Conservation (phyloP, 2,888 invertebrate species). For the Nebria brevicollis region DNA sequence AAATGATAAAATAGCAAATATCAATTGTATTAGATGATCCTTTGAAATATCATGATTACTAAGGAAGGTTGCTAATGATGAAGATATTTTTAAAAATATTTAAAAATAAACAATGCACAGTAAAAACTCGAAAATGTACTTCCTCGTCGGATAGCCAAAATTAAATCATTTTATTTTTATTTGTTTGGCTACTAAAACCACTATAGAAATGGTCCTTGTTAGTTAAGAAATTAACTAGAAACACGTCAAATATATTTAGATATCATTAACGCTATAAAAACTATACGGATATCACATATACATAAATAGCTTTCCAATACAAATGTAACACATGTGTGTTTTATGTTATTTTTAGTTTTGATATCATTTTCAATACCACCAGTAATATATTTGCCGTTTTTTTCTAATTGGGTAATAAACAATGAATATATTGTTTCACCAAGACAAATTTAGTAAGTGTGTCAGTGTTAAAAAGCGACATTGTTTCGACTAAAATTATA, state of each 20-base stretch:
- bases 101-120: neutral
- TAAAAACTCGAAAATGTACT: neutral
- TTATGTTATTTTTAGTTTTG: neutral
- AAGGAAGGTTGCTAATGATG: neutral
- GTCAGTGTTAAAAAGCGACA: constrained; percentile 43
- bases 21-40: too few species aligned
- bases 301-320: neutral
- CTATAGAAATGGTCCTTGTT: neutral
- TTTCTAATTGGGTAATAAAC: neutral
- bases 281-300: neutral
- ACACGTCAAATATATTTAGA: neutral
- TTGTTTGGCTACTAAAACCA: too few species aligned
- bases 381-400: neutral
- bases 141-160: neutral
- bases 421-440: constrained; percentile 1
- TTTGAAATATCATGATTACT: too few species aligned
- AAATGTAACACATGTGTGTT: neutral
- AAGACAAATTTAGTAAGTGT: constrained; percentile 17
- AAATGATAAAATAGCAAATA: too few species aligned
- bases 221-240: neutral
- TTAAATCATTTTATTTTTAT: neutral
- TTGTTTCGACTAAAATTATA: constrained; percentile 42
- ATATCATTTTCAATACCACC: neutral
- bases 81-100: neutral
- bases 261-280: neutral